These are phyloP conservation scores for Perizoma affinitatum DNA, from an alignment of 2,888 invertebrate genomes.

Conservation along the genomic window DNA sequence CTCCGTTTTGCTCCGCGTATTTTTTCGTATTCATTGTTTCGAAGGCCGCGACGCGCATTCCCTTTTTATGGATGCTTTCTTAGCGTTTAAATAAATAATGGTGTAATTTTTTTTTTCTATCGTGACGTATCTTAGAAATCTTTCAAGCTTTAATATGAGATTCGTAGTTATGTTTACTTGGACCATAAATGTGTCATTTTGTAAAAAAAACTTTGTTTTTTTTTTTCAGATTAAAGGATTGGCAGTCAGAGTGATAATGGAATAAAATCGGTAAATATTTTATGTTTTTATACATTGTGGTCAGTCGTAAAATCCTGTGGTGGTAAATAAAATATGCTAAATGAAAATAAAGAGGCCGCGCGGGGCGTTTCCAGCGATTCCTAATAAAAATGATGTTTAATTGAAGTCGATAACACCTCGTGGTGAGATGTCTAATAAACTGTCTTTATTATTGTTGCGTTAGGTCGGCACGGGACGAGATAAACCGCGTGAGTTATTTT, in stretches of 20 bases:
- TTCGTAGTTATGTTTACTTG: slow-evolving; percentile 57
- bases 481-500: slow-evolving; percentile 47
- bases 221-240: slow-evolving; percentile 66
- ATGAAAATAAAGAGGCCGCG: slow-evolving; percentile 62
- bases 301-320: slow-evolving; percentile 49
- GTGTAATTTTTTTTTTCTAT: slow-evolving; percentile 71
- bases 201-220: slow-evolving; percentile 44
- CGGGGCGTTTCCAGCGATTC: slow-evolving; percentile 71
- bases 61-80: slow-evolving; percentile 76
- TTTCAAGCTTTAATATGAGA: slow-evolving; percentile 60
- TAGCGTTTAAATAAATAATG: slow-evolving; percentile 77
- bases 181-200: slow-evolving; percentile 54
- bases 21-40: slow-evolving; percentile 81
- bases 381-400: slow-evolving; percentile 83
- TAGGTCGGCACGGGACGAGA: slow-evolving; percentile 63
- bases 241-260: slow-evolving; percentile 53
- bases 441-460: slow-evolving; percentile 79
- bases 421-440: slow-evolving; percentile 78
- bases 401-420: slow-evolving; percentile 78
- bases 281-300: slow-evolving; percentile 48
- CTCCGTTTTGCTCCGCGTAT: slow-evolving; percentile 70
- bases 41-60: slow-evolving; percentile 71
- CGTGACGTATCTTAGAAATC: slow-evolving; percentile 67
- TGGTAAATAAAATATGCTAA: slow-evolving; percentile 56
- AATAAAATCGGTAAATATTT: slow-evolving; percentile 59